Evolutionary conservation across 2,113 vertebrate species (phyloP).

Genomic region (Calidris pygmaea): DNA sequence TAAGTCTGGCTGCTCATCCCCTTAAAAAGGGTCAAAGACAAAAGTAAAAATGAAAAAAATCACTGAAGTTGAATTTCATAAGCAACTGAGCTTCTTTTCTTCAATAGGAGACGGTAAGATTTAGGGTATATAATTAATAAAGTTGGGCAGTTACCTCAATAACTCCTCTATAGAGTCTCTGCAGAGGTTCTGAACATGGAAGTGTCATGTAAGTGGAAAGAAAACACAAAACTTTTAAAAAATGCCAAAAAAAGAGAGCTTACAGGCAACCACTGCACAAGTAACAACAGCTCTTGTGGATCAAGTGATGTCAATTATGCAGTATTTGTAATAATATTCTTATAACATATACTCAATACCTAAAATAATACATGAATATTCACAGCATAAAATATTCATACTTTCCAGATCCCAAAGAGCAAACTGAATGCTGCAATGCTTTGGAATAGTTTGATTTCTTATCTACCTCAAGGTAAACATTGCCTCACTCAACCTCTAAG

Average conservation of each 20-base stretch:
- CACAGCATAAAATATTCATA: not conserved
- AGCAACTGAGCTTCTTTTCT: not conserved
- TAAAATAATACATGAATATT: not conserved
- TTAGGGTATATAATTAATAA: not conserved
- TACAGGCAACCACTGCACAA: not conserved
- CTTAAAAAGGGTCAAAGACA: not conserved
- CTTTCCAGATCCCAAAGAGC: not conserved
- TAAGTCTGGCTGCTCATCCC: not conserved
- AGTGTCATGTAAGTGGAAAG: not conserved
- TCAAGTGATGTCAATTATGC: not conserved
- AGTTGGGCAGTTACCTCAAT: not conserved
- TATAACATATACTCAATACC: not conserved
- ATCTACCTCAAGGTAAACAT: not conserved
- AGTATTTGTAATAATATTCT: not conserved
- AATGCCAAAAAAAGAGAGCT: not conserved
- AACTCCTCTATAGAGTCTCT: not conserved
- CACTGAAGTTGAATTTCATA: not conserved
- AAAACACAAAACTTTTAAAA: not conserved
- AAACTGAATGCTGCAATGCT: not conserved
- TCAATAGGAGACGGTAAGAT: not conserved
- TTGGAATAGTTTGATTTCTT: not conserved
- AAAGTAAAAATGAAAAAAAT: not conserved
- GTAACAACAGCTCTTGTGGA: not conserved
- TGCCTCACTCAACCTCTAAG: not conserved
- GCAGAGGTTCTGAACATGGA: not conserved